These are phyloP conservation scores for Platycheirus rosarum DNA, from an alignment of 2,888 invertebrate genomes.

Conservation along the genomic window DNA sequence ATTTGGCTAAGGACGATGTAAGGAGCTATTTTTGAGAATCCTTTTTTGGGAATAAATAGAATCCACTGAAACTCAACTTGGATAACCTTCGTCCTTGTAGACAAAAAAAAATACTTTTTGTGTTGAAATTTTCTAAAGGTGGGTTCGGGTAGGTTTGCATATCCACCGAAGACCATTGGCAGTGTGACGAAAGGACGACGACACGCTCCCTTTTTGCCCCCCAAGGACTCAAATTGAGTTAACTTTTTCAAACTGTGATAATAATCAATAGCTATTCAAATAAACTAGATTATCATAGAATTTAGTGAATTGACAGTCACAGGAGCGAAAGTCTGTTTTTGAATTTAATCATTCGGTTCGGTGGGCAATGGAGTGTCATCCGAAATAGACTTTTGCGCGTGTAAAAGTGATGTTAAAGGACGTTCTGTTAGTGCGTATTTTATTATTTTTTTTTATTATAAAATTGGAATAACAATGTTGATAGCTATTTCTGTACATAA, in stretches of 20 bases:
- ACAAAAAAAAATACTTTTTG: background rate
- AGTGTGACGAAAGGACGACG: background rate
- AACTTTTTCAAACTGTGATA: conserved; percentile 70
- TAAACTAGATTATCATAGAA: conserved; percentile 51
- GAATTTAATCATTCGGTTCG: conserved; percentile 71
- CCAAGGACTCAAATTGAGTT: conserved; percentile 31
- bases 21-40: too few species aligned
- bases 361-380: conserved; percentile 53
- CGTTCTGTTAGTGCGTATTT: background rate
- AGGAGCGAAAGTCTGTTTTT: conserved; percentile 61
- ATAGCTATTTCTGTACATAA: conserved; percentile 15
- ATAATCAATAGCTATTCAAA: conserved; percentile 68
- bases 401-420: conserved; percentile 54
- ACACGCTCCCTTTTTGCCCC: background rate
- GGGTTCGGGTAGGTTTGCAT: background rate
- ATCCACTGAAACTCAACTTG: background rate
- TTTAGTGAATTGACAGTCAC: conserved; percentile 44
- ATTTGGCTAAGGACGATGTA: background rate
- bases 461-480: conserved; percentile 54
- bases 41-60: too few species aligned
- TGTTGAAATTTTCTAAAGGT: background rate
- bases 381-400: conserved; percentile 60
- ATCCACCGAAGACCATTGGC: background rate
- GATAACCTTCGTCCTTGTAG: background rate
- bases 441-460: background rate